Percentiles rank a stretch among this genome's conserved stretches.
These are phyloP conservation scores for Eupithecia tripunctaria DNA, from an alignment of 2,888 invertebrate genomes.

Conservation along the genomic window DNA sequence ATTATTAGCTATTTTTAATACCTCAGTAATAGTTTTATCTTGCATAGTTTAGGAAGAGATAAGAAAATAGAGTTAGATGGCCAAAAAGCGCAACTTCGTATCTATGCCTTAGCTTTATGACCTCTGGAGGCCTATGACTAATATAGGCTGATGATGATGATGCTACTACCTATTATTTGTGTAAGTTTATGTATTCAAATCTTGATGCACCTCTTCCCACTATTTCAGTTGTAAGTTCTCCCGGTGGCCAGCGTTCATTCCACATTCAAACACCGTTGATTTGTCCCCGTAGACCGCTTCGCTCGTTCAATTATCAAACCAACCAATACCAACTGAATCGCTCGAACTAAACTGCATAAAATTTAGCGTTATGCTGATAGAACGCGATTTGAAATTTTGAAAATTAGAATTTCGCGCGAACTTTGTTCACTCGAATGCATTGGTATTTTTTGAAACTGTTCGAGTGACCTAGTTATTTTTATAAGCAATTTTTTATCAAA, in stretches of 20 bases:
- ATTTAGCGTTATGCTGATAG: constrained; percentile 9
- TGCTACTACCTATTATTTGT: too few relatives aligned
- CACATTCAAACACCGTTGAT: background rate
- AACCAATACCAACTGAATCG: constrained; percentile 6
- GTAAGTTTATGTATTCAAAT: background rate
- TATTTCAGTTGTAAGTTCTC: background rate
- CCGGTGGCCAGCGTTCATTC: background rate
- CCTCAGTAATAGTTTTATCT: too few relatives aligned
- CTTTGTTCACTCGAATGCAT: constrained; percentile 12
- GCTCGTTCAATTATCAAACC: constrained; percentile 31
- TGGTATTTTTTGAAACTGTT: background rate
- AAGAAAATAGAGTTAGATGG: too few relatives aligned
- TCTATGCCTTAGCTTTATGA: too few relatives aligned
- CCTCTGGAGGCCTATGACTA: too few relatives aligned
- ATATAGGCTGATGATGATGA: too few relatives aligned
- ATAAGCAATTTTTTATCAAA: background rate
- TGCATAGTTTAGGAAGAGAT: too few relatives aligned
- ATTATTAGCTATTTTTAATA: too few relatives aligned
- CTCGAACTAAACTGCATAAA: constrained; percentile 24
- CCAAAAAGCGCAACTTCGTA: too few relatives aligned
- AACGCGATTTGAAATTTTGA: background rate
- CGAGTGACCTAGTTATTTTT: background rate
- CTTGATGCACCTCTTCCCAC: background rate
- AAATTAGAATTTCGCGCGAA: constrained; percentile 24
- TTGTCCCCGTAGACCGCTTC: constrained; percentile 25